Evolutionary conservation across 2,888 invertebrate species (phyloP).

Genomic region (Dascillus cervinus): DNA sequence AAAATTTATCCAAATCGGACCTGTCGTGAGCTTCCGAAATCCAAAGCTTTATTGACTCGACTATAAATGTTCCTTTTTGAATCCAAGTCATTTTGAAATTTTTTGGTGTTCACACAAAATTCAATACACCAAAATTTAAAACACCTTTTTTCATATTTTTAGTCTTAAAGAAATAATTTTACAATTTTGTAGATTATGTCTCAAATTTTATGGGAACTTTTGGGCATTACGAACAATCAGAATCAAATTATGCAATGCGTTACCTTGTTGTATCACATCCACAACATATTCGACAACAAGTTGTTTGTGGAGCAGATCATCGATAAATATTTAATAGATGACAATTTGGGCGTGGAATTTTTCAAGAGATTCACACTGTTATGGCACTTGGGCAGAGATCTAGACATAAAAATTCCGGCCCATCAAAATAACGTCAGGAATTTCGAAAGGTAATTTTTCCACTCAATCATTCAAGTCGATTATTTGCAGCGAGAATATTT

Average conservation of each 20-base stretch:
- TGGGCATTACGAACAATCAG: conserved; percentile 50
- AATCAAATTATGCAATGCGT: conserved; percentile 55
- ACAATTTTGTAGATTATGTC: conserved; percentile 52
- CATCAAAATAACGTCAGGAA: conserved; percentile 43
- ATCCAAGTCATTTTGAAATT: too few species aligned
- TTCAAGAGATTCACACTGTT: conserved; percentile 59
- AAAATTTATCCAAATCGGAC: too few species aligned
- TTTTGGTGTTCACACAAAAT: too few species aligned
- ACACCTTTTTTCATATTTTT: too few species aligned
- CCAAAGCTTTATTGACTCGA: too few species aligned
- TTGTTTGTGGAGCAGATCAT: conserved; percentile 64
- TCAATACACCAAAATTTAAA: too few species aligned
- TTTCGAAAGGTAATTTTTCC: conserved; percentile 50
- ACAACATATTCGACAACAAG: conserved; percentile 56
- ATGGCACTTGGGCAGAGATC: conserved; percentile 72
- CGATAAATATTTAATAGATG: conserved; percentile 44
- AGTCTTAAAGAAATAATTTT: too few species aligned
- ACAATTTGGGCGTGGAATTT: conserved; percentile 47
- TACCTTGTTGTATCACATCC: conserved; percentile 68
- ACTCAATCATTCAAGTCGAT: conserved; percentile 3
- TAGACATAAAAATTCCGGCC: conserved; percentile 45
- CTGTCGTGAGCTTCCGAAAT: too few species aligned
- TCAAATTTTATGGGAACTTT: conserved; percentile 63
- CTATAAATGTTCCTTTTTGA: too few species aligned
- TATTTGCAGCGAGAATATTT: background rate